Evolutionary conservation across 2,113 vertebrate genomes (phyloP), one percentile per base, ranked within the genome.

Genomic region (Sterna hirundo): DNA sequence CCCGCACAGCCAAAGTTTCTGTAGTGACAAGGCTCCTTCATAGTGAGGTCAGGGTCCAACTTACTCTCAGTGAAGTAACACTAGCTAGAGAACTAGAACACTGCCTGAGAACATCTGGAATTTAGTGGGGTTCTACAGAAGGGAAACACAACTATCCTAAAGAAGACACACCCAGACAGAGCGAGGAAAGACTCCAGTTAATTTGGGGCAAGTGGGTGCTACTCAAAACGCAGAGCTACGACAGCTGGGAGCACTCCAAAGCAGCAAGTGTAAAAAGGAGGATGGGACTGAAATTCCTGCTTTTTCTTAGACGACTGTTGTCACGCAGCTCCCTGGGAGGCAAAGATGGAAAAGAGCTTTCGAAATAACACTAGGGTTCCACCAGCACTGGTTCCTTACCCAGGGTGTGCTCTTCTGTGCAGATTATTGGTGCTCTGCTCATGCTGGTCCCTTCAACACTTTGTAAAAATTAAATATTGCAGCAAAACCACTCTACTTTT

Each of bases 1-100:
- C 36, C 42, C 4, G 20, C 46, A 5, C 25, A 47, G 10, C 62
- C 40, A 15, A 22, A 42, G 32, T 52, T 30, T 60, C 30, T 46
- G 34, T 4, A 23, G 4, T 7, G 34, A 1, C 5, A 22, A 36
- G 1, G 11, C 30, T 66, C 15, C 25, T 34, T 40, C 8, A 34
- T 1, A 23, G 36, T 0, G 34, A 84, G 26, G 26, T 52, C 36
- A 58, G 38, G 26, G 7, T 38, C 46, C 83, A 62, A 7, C 15
- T 30, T 13, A 0, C 10, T 15, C 38, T 15, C 7, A 15, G 16
- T 22, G 25, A 71, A 42, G 27, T 1, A 51, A 11, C 25, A 5
- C 40, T 2, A 13, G 10, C 51, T 5, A 6, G 17, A 46, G 44
- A 46, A 46, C 44, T 46, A 46, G 44, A 19, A 46, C 4, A 69